Evolutionary conservation across 1,140 invertebrate species (phyloP), one percentile per base, ranked within the genome.

Genomic region (Caenorhabditis latens): DNA sequence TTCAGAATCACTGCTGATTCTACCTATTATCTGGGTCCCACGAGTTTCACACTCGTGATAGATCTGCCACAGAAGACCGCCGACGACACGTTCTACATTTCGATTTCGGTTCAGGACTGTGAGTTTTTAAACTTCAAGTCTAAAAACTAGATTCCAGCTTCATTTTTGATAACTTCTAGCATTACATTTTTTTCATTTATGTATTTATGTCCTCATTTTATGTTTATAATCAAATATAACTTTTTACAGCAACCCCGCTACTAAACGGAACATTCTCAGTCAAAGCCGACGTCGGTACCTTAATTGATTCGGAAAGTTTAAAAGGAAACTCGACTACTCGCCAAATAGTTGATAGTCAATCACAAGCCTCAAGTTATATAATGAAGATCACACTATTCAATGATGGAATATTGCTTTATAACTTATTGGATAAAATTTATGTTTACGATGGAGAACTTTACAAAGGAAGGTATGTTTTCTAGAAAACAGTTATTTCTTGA

Each of bases 21-120:
- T 11, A 4, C 0, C 4, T n/a, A 14, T 9, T 48, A 5, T 8
- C 9, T 75, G 7, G 67, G 42, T 48, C 67, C 67, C 4, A 16
- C 46, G 13, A 48, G 46, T 48, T 75, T 75, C 67, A 75, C 67
- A n/a, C 48, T 75, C 19, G 67, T 46, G 9, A n/a, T 75, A 6
- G 46, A 48, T 46, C 24, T 75, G 9, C 43, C 67, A 21, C 2
- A 46, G 43, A 75, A 75, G 19, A 75, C 67, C 9, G 43, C 67
- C 5, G 43, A 1, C 19, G 67, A 46, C 42, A 46, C 42, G 9
- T 75, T 75, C 19, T 4, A 5, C 19, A 75, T 75, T 46, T 4
- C 9, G 16, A 75, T 75, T n/a, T 7, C 7, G n/a, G 67, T 75
- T 19, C 11, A 19, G 19, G 67, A 75, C n/a, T 16, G 67, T 75